Conservation (phyloP, 2,888 invertebrate species). For the Helleia helle region DNA sequence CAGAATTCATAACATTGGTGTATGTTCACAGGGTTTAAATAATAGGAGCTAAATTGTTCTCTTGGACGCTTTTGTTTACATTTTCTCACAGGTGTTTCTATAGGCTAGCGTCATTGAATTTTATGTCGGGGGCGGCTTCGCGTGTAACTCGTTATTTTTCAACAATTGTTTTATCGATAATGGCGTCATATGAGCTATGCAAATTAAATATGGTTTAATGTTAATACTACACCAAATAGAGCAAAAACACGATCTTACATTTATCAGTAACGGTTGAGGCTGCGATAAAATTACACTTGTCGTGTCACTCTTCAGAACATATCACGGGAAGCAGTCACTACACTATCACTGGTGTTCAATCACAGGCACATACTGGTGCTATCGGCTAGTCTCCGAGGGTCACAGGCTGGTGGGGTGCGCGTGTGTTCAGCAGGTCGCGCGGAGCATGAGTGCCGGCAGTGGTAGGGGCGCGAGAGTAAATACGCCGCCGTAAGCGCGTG, state of each 20-base stretch:
- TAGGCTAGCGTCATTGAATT: constrained; percentile 55
- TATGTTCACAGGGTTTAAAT: constrained; percentile 20
- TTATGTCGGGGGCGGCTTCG: constrained; percentile 63
- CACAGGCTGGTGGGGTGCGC: constrained; percentile 46
- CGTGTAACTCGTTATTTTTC: too few species aligned
- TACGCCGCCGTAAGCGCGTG: constrained; percentile 60
- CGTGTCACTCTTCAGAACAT: constrained; percentile 55
- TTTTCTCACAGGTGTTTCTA: constrained; percentile 67
- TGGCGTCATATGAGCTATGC: too few species aligned
- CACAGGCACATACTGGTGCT: constrained; percentile 62
- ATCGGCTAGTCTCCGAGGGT: neutral
- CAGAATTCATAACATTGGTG: constrained; percentile 8
- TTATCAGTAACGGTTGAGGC: constrained; percentile 63
- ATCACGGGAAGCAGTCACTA: constrained; percentile 57
- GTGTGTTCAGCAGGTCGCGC: constrained; percentile 63
- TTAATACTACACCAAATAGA: neutral
- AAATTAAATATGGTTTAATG: too few species aligned
- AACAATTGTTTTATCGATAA: too few species aligned
- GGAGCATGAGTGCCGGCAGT: constrained; percentile 69
- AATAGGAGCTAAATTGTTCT: constrained; percentile 24
- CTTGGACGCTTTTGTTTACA: constrained; percentile 46
- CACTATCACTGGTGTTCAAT: constrained; percentile 45
- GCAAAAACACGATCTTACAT: constrained; percentile 58
- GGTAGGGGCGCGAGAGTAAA: constrained; percentile 70
- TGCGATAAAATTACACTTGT: constrained; percentile 55